phyloP scores from a whole-genome alignment of 92 coral and sea anemone species.

The Porites evermanni region DNA sequence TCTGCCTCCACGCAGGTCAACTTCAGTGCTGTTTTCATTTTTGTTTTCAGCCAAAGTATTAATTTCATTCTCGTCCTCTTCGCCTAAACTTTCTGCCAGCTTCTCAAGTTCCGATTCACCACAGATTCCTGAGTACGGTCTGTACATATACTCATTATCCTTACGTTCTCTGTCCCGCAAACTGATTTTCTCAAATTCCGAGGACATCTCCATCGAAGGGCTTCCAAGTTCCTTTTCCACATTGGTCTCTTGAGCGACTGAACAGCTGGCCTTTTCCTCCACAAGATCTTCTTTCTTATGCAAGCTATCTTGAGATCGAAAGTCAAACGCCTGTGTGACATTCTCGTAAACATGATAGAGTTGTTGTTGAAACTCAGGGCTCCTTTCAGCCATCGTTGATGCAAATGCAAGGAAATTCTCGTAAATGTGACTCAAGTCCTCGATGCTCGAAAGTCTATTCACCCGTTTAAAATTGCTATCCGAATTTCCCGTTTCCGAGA shows the following conservation, averaged over 20 bases:
- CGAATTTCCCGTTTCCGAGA: background rate
- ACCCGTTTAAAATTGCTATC: slow-evolving; percentile 4
- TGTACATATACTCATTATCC: slow-evolving; percentile 14
- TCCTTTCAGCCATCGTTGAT: slow-evolving; percentile 38
- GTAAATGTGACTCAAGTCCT: slow-evolving; percentile 36
- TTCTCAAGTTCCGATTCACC: slow-evolving; percentile 66
- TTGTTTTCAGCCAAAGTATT: too few species aligned
- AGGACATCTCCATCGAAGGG: slow-evolving; percentile 33
- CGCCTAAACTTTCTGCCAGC: slow-evolving; percentile 13
- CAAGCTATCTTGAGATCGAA: background rate
- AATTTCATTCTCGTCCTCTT: slow-evolving; percentile 1
- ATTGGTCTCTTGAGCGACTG: background rate
- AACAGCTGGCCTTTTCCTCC: background rate
- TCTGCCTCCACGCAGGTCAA: background rate
- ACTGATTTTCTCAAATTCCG: slow-evolving; percentile 44
- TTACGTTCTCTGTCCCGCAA: slow-evolving; percentile 43
- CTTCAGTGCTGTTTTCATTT: background rate
- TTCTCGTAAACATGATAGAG: slow-evolving; percentile 44
- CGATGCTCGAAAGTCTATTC: slow-evolving; percentile 29
- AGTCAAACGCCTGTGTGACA: slow-evolving; percentile 36
- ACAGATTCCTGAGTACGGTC: slow-evolving; percentile 56
- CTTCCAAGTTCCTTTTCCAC: slow-evolving; percentile 13
- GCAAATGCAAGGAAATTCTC: slow-evolving; percentile 57
- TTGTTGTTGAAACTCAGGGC: slow-evolving; percentile 30
- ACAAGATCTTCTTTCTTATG: background rate